Evolutionary conservation across 53 echinoderm and acorn worm species (phyloP).

Genomic region (Zoroaster sp.): DNA sequence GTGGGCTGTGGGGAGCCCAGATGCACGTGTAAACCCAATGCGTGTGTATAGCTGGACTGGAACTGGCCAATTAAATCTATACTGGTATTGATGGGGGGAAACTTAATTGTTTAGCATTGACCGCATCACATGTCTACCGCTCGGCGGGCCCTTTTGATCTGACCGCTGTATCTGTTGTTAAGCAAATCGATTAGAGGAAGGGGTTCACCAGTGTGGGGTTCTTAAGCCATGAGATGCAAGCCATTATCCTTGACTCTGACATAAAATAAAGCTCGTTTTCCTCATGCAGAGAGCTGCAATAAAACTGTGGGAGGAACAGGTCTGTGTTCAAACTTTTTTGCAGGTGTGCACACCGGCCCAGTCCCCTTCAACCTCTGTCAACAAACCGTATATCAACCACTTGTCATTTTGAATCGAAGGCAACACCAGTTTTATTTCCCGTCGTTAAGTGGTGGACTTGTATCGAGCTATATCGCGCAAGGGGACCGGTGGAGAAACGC

Average conservation of each 20-base stretch:
- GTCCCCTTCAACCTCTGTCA: conserved; percentile 25
- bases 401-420: conserved; percentile 37
- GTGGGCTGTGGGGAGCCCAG: neutral
- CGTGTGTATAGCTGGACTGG: neutral
- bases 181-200: conserved; percentile 11
- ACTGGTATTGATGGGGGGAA: neutral
- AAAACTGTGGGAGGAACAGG: neutral
- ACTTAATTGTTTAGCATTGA: conserved; percentile 35
- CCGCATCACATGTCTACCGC: conserved; percentile 44
- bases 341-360: conserved; percentile 8
- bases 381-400: conserved; percentile 54
- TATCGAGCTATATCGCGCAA: conserved; percentile 27
- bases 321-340: neutral
- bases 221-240: neutral
- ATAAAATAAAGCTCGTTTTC: conserved; percentile 4
- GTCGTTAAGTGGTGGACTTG: conserved; percentile 50
- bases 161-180: neutral
- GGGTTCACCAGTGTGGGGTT: neutral
- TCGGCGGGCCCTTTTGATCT: conserved; percentile 7
- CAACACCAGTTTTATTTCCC: conserved; percentile 61
- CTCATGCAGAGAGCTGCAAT: neutral
- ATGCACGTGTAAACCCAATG: neutral
- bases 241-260: conserved; percentile 46
- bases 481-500: neutral
- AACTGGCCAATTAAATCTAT: conserved; percentile 1